phyloP scores from a whole-genome alignment of 1,140 invertebrate species.

The Drosophila bocqueti region DNA sequence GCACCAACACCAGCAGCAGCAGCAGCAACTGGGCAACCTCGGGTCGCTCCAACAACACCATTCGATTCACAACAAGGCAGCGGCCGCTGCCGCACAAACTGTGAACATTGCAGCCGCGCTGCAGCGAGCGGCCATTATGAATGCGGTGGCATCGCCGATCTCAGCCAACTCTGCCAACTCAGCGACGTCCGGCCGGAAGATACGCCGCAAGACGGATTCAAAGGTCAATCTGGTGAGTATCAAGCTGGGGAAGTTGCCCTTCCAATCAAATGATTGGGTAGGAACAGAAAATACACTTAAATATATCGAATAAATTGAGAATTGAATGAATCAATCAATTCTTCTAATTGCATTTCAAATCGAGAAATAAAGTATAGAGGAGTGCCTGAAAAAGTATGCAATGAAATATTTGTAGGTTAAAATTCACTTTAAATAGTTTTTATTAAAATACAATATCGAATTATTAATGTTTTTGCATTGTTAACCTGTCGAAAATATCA shows the following conservation, averaged over 20 bases:
- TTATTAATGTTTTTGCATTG: neutral
- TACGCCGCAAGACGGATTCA: constrained; percentile 82
- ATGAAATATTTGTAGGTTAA: neutral
- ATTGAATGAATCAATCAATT: neutral
- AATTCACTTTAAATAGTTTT: neutral
- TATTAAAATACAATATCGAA: neutral
- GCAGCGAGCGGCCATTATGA: constrained; percentile 82
- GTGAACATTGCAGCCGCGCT: constrained; percentile 66
- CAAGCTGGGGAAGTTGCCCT: accelerated
- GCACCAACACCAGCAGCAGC: constrained; percentile 46
- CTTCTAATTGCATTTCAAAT: neutral
- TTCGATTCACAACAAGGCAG: constrained; percentile 59
- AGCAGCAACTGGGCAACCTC: constrained; percentile 48
- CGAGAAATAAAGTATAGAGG: neutral
- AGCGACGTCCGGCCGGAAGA: constrained; percentile 77
- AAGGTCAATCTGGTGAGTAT: constrained; percentile 83
- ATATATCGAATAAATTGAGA: neutral
- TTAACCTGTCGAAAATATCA: no score
- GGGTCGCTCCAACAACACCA: constrained; percentile 46
- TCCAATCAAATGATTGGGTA: neutral
- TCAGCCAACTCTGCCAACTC: constrained; percentile 71
- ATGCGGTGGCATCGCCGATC: constrained; percentile 84
- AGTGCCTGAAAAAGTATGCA: neutral
- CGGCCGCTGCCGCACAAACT: constrained; percentile 55
- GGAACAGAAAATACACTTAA: neutral